A percentile compares a stretch with the other conserved stretches of the same genome.
phyloP scores from a whole-genome alignment of 2,888 invertebrate genomes.

The Drosophila kambysellisi region DNA sequence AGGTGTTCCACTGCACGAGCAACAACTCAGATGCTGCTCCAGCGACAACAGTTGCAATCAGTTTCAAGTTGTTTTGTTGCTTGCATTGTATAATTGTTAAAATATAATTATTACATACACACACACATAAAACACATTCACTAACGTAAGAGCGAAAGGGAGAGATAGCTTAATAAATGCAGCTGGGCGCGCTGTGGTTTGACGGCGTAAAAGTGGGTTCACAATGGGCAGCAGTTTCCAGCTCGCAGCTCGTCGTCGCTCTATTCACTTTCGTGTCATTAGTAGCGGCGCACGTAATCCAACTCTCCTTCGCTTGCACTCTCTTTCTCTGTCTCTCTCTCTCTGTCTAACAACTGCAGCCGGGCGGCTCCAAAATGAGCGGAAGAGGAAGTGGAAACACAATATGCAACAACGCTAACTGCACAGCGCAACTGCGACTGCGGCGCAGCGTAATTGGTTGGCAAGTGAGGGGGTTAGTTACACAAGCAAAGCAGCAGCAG shows the following conservation, averaged over 20 bases:
- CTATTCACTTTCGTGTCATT: slow-evolving; percentile 77
- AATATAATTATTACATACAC: slow-evolving; percentile 70
- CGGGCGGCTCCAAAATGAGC: slow-evolving; percentile 55
- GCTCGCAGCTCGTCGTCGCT: slow-evolving; percentile 38
- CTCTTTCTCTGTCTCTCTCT: slow-evolving; percentile 13
- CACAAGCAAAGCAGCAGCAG: slow-evolving; percentile 60
- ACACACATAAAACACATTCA: slow-evolving; percentile 27
- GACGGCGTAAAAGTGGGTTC: slow-evolving; percentile 40
- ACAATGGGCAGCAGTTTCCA: slow-evolving; percentile 31
- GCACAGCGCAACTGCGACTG: slow-evolving; percentile 29
- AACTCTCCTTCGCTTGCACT: slow-evolving; percentile 43
- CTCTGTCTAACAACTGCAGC: slow-evolving; percentile 37
- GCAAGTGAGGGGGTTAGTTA: slow-evolving; percentile 54
- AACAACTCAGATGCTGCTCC: slow-evolving; percentile 26
- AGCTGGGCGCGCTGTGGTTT: slow-evolving; percentile 42
- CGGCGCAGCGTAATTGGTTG: slow-evolving; percentile 73
- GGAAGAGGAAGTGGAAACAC: slow-evolving; percentile 79
- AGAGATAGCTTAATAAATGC: slow-evolving; percentile 30
- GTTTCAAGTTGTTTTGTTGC: slow-evolving; percentile 67
- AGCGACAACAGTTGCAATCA: slow-evolving; percentile 55
- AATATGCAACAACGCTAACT: slow-evolving; percentile 68
- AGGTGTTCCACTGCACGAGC: slow-evolving; percentile 78
- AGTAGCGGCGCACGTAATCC: slow-evolving; percentile 73
- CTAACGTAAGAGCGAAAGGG: slow-evolving; percentile 28
- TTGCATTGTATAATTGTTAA: slow-evolving; percentile 78